Conservation (phyloP, 1,140 invertebrate species). For the Drosophila pectinifera region DNA sequence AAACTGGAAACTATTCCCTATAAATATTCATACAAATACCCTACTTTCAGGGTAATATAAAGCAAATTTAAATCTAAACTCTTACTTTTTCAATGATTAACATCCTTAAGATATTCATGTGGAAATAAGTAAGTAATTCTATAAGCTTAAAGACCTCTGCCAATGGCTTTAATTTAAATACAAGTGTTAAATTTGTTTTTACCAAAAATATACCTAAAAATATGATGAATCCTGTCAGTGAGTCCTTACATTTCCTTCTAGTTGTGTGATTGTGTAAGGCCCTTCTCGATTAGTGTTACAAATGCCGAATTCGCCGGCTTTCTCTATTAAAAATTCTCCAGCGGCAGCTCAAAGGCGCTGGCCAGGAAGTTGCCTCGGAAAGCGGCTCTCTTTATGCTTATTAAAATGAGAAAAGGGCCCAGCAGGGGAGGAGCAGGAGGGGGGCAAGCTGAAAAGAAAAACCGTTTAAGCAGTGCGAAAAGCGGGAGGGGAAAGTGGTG, state of each 20-base stretch:
- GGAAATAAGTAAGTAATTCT: no score
- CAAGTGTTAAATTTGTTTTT: no score
- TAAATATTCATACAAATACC: background rate
- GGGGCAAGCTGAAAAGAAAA: slow-evolving; percentile 27
- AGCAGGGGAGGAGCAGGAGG: background rate
- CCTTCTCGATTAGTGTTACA: slow-evolving; percentile 1
- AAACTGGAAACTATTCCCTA: background rate
- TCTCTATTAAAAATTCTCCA: background rate
- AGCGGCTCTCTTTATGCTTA: slow-evolving; percentile 36
- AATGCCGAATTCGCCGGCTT: background rate
- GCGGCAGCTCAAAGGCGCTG: slow-evolving; percentile 1
- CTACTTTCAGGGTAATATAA: no score
- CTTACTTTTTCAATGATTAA: no score
- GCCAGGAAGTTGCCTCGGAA: background rate
- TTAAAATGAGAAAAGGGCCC: slow-evolving; percentile 17
- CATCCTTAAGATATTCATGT: no score
- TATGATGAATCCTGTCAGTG: background rate
- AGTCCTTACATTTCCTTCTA: background rate
- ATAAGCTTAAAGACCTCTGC: no score
- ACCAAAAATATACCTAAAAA: no score
- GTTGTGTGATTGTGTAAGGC: background rate
- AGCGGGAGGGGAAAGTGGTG: background rate
- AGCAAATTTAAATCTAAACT: no score
- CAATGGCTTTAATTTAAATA: no score
- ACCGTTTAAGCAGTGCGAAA: slow-evolving; percentile 27